Percentiles rank a stretch among this genome's conserved stretches.
These are phyloP conservation scores for Ischnus inquisitorius DNA, from an alignment of 2,888 invertebrate species.

Conservation along the genomic window DNA sequence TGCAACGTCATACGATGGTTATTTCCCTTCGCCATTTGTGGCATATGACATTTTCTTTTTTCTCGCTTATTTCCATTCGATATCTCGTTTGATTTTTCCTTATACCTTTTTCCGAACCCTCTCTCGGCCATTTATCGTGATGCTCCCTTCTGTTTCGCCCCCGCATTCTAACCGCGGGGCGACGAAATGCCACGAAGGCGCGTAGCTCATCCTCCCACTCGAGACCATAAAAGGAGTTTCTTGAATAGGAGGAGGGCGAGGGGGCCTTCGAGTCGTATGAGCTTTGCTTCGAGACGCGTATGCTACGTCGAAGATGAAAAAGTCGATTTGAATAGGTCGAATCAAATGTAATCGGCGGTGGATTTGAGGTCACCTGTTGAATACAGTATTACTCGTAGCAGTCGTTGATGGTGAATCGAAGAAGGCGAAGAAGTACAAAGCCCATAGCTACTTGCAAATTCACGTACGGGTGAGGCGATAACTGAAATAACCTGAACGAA, in stretches of 20 bases:
- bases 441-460: not conserved
- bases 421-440: not conserved
- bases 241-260: slow-evolving; percentile 10
- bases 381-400: slow-evolving; percentile 44
- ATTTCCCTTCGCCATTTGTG: not conserved
- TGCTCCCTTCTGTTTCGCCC: not conserved
- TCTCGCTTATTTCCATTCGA: slow-evolving; percentile 26
- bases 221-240: not conserved
- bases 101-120: not conserved
- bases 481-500: not conserved
- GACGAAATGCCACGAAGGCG: slow-evolving; percentile 33
- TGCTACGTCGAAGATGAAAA: slow-evolving; percentile 53
- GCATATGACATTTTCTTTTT: slow-evolving; percentile 7
- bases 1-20: too few species aligned
- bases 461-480: not conserved
- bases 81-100: slow-evolving; percentile 25
- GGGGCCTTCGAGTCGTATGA: slow-evolving; percentile 38
- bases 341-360: slow-evolving; percentile 68
- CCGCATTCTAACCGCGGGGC: slow-evolving; percentile 10
- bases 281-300: slow-evolving; percentile 31
- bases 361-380: slow-evolving; percentile 73
- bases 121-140: slow-evolving; percentile 23
- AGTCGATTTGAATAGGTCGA: slow-evolving; percentile 70
- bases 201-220: slow-evolving; percentile 7
- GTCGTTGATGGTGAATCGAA: slow-evolving; percentile 38